Evolutionary conservation across 2,797 vertebrate genomes (phyloP), one percentile per base, ranked within the genome.

Genomic region (Euthynnus affinis): DNA sequence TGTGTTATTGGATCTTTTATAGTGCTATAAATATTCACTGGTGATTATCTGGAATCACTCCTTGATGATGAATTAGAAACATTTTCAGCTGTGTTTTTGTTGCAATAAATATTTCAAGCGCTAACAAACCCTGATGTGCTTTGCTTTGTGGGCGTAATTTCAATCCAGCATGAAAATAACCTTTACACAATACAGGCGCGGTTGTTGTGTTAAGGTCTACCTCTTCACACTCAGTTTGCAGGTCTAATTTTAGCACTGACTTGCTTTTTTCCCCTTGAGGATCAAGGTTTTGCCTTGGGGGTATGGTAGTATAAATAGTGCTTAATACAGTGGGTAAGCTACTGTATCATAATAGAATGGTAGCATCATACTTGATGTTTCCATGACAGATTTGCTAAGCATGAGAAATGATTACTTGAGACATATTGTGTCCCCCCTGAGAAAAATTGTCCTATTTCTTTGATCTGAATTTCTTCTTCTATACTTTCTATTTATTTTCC

Each of bases 191-290:
- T 66, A 48, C 13, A 27, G 14, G 20, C 58, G 46, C 61, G 67
- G 78, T 56, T 78, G 71, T 72, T 90, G 80, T 85, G 76, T 78
- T 59, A 37, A 66, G 64, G 60, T 82, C 56, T 78, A 44, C 63
- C n/a, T 15, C 81, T 77, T 88, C 70, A 78, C 78, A 78, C 71
- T 75, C 76, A 60, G 49, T 85, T 84, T 82, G 29, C 80, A 71
- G 62, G 58, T 91, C 84, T 93, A 91, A 89, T 87, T 90, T 88
- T 89, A 91, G 88, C 85, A 56, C 12, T 69, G 73, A 74, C 81
- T 64, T 82, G 73, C 48, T 55, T 71, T 80, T 75, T 60, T 37
- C 71, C 84, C 76, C 62, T n/a, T 49, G 49, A 78, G 85, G 85
- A 80, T 85, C 67, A 74, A 86, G 78, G 69, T 85, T 89, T 85